Percentiles rank a stretch among this genome's conserved stretches.
phyloP scores from a whole-genome alignment of 2,113 vertebrate genomes.

The Dicerorhinus sumatrensis region DNA sequence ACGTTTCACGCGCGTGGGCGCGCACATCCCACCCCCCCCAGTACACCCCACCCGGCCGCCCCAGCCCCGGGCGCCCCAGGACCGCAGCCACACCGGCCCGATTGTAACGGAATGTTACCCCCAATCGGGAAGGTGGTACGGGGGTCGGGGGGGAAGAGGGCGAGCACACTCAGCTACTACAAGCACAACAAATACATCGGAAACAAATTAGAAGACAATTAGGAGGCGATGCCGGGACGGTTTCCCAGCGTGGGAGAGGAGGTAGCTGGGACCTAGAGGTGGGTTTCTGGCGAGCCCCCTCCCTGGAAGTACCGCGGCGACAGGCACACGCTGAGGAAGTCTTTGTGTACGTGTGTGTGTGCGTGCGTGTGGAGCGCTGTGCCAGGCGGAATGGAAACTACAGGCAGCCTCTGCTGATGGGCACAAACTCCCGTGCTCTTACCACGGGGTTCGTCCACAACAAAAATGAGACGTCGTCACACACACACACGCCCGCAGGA shows the following conservation, averaged over 20 bases:
- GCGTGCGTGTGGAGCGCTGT: slow-evolving; percentile 80
- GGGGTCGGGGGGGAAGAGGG: neutral
- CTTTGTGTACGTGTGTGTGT: slow-evolving; percentile 83
- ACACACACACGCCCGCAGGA: neutral
- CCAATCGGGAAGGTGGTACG: slow-evolving; percentile 25
- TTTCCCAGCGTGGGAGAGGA: slow-evolving; percentile 51
- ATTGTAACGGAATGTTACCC: slow-evolving; percentile 82
- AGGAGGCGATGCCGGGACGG: slow-evolving; percentile 38
- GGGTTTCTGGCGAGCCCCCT: slow-evolving; percentile 53
- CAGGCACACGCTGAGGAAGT: slow-evolving; percentile 78
- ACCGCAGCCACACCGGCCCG: neutral
- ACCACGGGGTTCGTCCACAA: slow-evolving; percentile 57
- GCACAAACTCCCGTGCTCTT: slow-evolving; percentile 80
- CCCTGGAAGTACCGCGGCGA: slow-evolving; percentile 74
- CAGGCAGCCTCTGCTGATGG: slow-evolving; percentile 73
- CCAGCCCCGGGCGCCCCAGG: neutral
- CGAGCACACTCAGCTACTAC: slow-evolving; percentile 40
- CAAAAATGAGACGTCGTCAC: slow-evolving; percentile 65
- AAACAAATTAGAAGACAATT: slow-evolving; percentile 74
- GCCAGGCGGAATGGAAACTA: slow-evolving; percentile 82
- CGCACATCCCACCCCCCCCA: slow-evolving; percentile 59
- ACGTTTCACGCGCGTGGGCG: slow-evolving; percentile 77
- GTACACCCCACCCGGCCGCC: neutral
- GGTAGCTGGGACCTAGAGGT: neutral
- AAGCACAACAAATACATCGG: slow-evolving; percentile 65